Evolutionary conservation across 2,888 invertebrate genomes (phyloP), one percentile per base, ranked within the genome.

Genomic region (Brassicogethes aeneus): DNA sequence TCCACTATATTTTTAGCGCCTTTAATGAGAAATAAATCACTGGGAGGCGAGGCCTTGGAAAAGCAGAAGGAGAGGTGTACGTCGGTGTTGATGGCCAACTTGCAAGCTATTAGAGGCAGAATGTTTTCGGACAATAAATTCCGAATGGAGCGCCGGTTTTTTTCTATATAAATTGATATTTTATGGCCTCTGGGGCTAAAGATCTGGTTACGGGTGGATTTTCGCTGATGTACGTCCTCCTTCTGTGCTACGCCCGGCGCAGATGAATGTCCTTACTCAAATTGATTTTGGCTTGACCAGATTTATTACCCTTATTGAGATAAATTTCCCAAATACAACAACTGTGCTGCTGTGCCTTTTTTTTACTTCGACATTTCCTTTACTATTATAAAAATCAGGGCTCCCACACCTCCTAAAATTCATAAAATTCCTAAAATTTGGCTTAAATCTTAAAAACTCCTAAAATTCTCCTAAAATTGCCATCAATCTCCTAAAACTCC

Each of bases 291-390:
- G 52, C 57, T 55, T 52, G 57, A 53, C 52, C 50, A 60, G 62
- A 61, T 62, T 64, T 62, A 62, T 62, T 40, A 56, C 54, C 51
- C 56, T 60, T 62, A 64, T 64, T 64, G 62, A 64, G 64, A 64
- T 61, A 62, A 61, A 63, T 62, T 60, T 52, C 53, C 46, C 40
- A 43, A 43, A 45, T 45, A 36, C 43, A 39, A 43, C 41, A 40
- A 31, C 17, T 41, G 42, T 38, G 44, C 40, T 35, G 41, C 41
- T 42, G 40, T 40, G 31, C 34, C 39, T 41, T 43, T 45, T 46
- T 45, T 47, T 52, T 41, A 45, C 46, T 48, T 42, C 40, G 47
- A n/a, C n/a, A n/a, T n/a, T n/a, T n/a, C n/a, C n/a, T n/a, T n/a
- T n/a, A n/a, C n/a, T n/a, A n/a, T n/a, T n/a, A n/a, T n/a, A n/a